A percentile compares a stretch with the other conserved stretches of the same genome.
Conservation (phyloP, 2,113 vertebrate species). For the Paradoxurus hermaphroditus region DNA sequence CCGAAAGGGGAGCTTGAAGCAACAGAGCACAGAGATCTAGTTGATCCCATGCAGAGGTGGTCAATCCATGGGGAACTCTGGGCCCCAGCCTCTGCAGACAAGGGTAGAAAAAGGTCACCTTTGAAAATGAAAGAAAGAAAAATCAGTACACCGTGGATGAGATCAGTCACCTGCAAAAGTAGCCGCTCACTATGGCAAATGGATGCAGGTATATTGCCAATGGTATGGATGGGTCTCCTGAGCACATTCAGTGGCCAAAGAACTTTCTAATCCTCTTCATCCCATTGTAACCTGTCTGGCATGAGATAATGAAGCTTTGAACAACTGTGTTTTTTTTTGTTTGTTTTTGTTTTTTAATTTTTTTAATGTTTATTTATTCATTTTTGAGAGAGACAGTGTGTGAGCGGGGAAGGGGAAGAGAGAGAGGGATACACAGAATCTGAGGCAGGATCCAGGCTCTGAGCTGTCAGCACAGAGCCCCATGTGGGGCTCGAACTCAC, state of each 20-base stretch:
- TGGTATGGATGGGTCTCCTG: neutral
- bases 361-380: too few relatives aligned
- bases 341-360: too few relatives aligned
- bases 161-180: neutral
- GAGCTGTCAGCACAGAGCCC: too few relatives aligned
- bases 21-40: neutral
- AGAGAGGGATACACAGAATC: too few relatives aligned
- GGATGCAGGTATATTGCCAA: neutral
- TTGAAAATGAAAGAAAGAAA: neutral
- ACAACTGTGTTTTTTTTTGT: neutral
- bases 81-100: neutral
- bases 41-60: neutral
- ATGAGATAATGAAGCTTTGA: neutral
- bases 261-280: neutral
- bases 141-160: neutral
- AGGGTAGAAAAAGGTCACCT: neutral
- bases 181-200: neutral
- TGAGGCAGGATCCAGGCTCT: too few relatives aligned
- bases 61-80: neutral
- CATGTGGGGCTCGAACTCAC: too few relatives aligned
- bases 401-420: too few relatives aligned
- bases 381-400: too few relatives aligned
- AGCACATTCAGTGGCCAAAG: neutral
- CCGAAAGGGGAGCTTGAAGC: neutral
- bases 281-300: neutral